Evolutionary conservation across 2,113 vertebrate species (phyloP).

Genomic region (Podarcis muralis): DNA sequence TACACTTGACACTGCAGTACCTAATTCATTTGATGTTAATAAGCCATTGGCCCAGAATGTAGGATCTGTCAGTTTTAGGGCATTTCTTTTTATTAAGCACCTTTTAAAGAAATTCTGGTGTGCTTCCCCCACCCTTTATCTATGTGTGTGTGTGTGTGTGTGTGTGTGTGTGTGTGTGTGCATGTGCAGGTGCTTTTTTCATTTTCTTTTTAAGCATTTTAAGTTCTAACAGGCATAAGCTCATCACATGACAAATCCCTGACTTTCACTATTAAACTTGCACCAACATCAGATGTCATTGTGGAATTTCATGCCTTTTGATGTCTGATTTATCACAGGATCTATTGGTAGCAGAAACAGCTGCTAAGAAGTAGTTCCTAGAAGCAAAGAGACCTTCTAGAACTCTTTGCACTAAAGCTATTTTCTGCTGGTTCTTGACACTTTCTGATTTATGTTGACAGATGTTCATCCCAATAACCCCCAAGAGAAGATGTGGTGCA

Average conservation of each 20-base stretch:
- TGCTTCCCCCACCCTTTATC: not conserved
- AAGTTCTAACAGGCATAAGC: conserved; percentile 57
- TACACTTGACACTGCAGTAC: not conserved
- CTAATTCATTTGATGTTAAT: not conserved
- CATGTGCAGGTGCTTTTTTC: too few species aligned
- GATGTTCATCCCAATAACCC: conserved; percentile 24
- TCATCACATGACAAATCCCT: conserved; percentile 57
- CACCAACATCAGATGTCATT: conserved; percentile 60
- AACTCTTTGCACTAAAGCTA: conserved; percentile 52
- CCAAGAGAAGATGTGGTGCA: conserved; percentile 3
- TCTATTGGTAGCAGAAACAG: conserved; percentile 34
- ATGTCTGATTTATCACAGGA: conserved; percentile 59
- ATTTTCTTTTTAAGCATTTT: conserved; percentile 40
- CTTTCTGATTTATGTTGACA: conserved; percentile 48
- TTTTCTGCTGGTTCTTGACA: conserved; percentile 51
- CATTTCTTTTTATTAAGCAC: not conserved
- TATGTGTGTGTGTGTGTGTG: conserved; percentile 4
- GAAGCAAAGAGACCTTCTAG: conserved; percentile 65
- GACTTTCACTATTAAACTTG: conserved; percentile 57
- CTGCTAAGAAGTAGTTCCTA: conserved; percentile 59
- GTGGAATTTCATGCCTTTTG: conserved; percentile 68
- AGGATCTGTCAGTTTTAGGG: not conserved
- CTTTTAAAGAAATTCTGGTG: not conserved
- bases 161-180: not conserved
- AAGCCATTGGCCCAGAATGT: not conserved